phyloP scores from a whole-genome alignment of 37 sponge, comb jelly and placozoan genomes.

The Crambe crambe region DNA sequence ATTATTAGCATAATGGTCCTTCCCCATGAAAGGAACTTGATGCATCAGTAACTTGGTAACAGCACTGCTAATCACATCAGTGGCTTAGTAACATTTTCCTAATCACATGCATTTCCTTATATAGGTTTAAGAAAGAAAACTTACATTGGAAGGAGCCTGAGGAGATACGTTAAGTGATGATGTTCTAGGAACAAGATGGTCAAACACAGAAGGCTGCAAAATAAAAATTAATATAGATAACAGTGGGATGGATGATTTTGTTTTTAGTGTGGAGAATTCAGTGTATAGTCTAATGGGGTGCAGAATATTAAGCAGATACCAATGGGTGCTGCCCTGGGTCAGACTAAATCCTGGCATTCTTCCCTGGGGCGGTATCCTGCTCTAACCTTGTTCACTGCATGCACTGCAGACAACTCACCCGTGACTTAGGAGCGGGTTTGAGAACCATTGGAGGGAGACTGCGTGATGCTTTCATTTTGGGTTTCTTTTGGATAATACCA shows the following conservation, averaged over 20 bases:
- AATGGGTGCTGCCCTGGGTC: background rate
- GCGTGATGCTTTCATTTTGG: conserved; percentile 56
- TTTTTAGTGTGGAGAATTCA: background rate
- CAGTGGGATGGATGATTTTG: background rate
- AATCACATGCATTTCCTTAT: too few species aligned
- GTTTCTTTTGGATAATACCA: conserved; percentile 54
- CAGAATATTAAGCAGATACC: too few species aligned
- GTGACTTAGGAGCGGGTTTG: conserved; percentile 67
- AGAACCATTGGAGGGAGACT: conserved; percentile 89
- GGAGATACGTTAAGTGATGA: conserved; percentile 3
- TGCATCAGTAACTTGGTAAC: too few species aligned
- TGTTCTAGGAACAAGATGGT: conserved; percentile 25
- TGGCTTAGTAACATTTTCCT: too few species aligned
- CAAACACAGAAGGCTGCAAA: conserved; percentile 69
- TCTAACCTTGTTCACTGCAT: too few species aligned
- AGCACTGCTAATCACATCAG: too few species aligned
- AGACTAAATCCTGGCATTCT: conserved; percentile 1
- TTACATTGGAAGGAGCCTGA: background rate
- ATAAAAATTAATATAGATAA: too few species aligned
- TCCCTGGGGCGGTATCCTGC: too few species aligned
- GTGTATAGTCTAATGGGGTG: too few species aligned
- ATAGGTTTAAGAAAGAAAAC: background rate
- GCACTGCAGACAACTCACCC: conserved; percentile 40
- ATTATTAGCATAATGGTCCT: too few species aligned
- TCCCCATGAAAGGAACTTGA: too few species aligned